phyloP scores from a whole-genome alignment of 2,113 vertebrate genomes.

The Melanerpes formicivorus region DNA sequence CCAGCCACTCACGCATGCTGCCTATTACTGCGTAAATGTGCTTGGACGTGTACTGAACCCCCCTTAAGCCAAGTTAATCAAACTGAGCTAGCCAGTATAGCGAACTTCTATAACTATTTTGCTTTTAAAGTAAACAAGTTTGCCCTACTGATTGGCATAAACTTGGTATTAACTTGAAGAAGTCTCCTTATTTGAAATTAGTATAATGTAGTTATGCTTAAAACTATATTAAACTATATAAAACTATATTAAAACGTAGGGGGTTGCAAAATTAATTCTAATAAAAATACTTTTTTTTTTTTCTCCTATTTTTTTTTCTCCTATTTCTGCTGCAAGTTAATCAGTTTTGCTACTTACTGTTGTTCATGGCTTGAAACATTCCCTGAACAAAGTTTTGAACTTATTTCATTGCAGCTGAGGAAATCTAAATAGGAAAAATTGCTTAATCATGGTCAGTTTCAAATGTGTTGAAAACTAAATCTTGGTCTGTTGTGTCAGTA shows the following conservation, averaged over 20 bases:
- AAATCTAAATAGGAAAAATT: background rate
- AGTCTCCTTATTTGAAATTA: background rate
- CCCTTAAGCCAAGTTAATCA: fast-evolving
- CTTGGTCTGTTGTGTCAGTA: background rate
- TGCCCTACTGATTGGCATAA: fast-evolving
- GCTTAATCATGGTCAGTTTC: background rate
- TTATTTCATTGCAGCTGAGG: background rate
- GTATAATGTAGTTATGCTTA: too few species aligned
- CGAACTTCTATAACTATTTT: fast-evolving
- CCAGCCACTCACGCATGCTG: fast-evolving
- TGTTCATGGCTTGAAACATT: too few species aligned
- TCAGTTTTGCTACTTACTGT: background rate
- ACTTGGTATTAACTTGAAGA: background rate
- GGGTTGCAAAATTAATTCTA: background rate
- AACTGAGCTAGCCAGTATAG: fast-evolving
- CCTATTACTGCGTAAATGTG: fast-evolving
- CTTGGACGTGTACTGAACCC: fast-evolving
- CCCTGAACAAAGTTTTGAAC: background rate
- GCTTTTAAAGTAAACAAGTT: background rate
- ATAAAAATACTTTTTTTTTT: too few species aligned
- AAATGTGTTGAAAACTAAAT: background rate
- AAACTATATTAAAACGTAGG: background rate
- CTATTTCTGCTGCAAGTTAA: background rate
- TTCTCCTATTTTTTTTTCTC: too few species aligned
- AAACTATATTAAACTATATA: background rate